A percentile compares a stretch with the other conserved stretches of the same genome.
These are phyloP conservation scores for Hippoglossus hippoglossus DNA, from an alignment of 2,797 vertebrate genomes.

Conservation along the genomic window DNA sequence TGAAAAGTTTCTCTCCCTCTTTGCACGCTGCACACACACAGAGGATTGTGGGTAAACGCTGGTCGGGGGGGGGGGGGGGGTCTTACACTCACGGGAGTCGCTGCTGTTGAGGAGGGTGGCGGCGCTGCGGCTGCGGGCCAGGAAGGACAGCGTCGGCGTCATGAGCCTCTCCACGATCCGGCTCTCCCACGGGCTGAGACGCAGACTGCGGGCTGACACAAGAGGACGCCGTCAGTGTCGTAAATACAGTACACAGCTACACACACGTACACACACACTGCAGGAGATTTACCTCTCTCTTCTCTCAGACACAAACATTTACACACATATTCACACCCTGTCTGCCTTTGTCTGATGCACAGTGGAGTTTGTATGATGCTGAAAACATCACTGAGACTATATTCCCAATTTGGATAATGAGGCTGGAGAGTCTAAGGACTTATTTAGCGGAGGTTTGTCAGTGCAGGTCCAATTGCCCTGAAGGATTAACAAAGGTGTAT, in stretches of 20 bases:
- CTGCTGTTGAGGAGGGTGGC: conserved; percentile 90
- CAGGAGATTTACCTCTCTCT: neutral
- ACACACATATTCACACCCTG: neutral
- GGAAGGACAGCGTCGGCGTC: conserved; percentile 96
- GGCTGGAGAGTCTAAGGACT: neutral
- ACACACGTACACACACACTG: conserved; percentile 5
- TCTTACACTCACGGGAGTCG: conserved; percentile 88
- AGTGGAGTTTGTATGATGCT: conserved; percentile 17
- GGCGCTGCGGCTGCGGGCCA: conserved; percentile 94
- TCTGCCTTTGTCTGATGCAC: conserved; percentile 16
- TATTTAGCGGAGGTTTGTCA: too few species aligned
- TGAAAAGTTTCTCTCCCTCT: neutral
- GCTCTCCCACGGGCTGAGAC: conserved; percentile 97
- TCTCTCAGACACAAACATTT: conserved; percentile 12
- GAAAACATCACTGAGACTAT: neutral
- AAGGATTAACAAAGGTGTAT: too few species aligned
- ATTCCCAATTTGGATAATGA: conserved; percentile 5
- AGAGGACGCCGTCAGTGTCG: conserved; percentile 63
- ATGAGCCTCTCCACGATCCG: conserved; percentile 97
- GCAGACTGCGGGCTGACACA: conserved; percentile 92
- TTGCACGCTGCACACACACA: neutral
- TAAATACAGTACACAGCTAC: too few species aligned
- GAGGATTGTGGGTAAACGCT: too few species aligned
- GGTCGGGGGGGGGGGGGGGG: neutral
- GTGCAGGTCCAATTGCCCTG: too few species aligned